Evolutionary conservation across 2,797 vertebrate genomes (phyloP).

Genomic region (Propithecus perrieri): DNA sequence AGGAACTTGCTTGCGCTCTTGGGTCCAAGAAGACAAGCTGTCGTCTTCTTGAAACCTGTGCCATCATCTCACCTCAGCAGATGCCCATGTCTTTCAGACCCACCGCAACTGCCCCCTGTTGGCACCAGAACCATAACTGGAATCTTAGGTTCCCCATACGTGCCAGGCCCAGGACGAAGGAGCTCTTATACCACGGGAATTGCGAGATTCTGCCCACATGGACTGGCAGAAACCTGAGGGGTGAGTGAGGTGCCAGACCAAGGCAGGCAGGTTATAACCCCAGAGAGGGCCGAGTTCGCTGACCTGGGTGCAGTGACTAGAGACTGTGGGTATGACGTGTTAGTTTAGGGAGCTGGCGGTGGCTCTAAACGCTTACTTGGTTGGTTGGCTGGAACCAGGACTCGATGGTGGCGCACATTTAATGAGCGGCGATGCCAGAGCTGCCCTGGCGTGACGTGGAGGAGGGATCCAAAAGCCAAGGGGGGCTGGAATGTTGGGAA

Average conservation of each 20-base stretch:
- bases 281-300: rapidly evolving
- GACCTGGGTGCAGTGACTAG: not conserved
- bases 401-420: not conserved
- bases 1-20: not conserved
- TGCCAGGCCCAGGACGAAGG: rapidly evolving
- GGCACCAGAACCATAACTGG: not conserved
- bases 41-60: too few relatives aligned
- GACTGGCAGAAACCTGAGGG: not conserved
- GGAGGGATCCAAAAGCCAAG: too few relatives aligned
- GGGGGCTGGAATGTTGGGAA: rapidly evolving
- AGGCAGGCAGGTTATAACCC: rapidly evolving
- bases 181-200: not conserved
- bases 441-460: not conserved
- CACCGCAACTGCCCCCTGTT: not conserved
- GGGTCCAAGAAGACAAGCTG: not conserved
- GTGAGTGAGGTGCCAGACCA: rapidly evolving
- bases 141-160: rapidly evolving
- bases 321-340: rapidly evolving
- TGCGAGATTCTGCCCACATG: too few relatives aligned
- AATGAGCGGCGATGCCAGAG: not conserved
- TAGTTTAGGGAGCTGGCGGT: not conserved
- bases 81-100: not conserved
- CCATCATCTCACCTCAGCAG: not conserved
- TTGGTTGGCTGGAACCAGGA: not conserved
- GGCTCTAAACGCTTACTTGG: not conserved